Evolutionary conservation across 2,888 invertebrate genomes (phyloP).

Genomic region (Drosophila fungiperda): DNA sequence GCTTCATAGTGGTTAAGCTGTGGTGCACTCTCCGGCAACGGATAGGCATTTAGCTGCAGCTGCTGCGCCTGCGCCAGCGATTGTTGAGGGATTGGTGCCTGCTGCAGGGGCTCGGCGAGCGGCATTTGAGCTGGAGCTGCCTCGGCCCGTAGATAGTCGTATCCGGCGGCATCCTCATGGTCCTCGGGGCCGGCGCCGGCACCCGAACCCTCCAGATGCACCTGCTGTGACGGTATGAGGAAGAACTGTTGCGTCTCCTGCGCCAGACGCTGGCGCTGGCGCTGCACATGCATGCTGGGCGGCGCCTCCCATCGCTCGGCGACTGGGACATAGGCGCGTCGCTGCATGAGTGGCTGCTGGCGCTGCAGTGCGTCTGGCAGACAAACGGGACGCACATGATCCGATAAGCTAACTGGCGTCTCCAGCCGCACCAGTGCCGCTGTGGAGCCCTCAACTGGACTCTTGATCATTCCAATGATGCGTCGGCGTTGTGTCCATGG

Average conservation of each 20-base stretch:
- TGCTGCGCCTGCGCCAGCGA: background rate
- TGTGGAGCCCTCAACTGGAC: slow-evolving; percentile 95
- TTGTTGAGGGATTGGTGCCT: slow-evolving; percentile 22
- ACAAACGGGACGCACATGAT: slow-evolving; percentile 94
- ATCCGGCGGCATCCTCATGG: slow-evolving; percentile 25
- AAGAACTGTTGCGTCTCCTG: slow-evolving; percentile 84
- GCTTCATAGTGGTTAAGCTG: slow-evolving; percentile 81
- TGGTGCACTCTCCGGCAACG: slow-evolving; percentile 82
- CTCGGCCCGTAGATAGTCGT: slow-evolving; percentile 67
- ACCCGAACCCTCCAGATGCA: slow-evolving; percentile 47
- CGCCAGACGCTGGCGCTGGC: slow-evolving; percentile 62
- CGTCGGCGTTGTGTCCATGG: slow-evolving; percentile 95
- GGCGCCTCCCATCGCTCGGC: slow-evolving; percentile 81
- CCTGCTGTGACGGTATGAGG: slow-evolving; percentile 75
- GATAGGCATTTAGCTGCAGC: slow-evolving; percentile 72
- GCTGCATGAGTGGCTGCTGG: slow-evolving; percentile 76
- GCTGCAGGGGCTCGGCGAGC: slow-evolving; percentile 81
- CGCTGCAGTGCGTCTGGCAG: slow-evolving; percentile 87
- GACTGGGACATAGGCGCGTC: slow-evolving; percentile 79
- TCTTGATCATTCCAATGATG: slow-evolving; percentile 94
- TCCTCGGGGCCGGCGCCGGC: slow-evolving; percentile 27
- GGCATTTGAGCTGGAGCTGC: slow-evolving; percentile 79
- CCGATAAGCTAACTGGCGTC: slow-evolving; percentile 90
- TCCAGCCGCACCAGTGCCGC: slow-evolving; percentile 93
- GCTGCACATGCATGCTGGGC: slow-evolving; percentile 41